A percentile compares a stretch with the other conserved stretches of the same genome.
Conservation (phyloP, 2,888 invertebrate genomes). For the Phalera bucephala region DNA sequence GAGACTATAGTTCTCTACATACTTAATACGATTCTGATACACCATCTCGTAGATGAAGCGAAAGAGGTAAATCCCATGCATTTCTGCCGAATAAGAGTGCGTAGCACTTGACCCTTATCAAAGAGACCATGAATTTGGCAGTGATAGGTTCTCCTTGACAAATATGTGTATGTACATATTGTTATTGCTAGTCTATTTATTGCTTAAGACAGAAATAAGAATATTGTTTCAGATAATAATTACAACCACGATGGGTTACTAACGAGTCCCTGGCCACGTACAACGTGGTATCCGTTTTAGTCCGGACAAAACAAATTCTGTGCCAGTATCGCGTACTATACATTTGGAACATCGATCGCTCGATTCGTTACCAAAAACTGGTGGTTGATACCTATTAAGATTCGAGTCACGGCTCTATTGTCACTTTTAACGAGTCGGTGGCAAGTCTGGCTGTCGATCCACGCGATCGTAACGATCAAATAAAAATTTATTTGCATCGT, state of each 20-base stretch:
- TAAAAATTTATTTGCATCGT: conserved; percentile 1
- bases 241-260: neutral
- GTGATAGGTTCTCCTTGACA: too few species aligned
- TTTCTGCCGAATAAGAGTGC: too few species aligned
- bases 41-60: too few species aligned
- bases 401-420: conserved; percentile 17
- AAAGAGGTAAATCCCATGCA: too few species aligned
- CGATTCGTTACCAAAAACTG: conserved; percentile 10
- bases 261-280: neutral
- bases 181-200: too few species aligned
- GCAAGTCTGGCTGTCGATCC: conserved; percentile 2
- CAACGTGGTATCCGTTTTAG: neutral
- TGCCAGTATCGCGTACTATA: neutral
- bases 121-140: too few species aligned
- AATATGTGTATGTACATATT: too few species aligned
- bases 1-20: too few species aligned
- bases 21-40: too few species aligned
- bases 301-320: neutral
- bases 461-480: neutral
- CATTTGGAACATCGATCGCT: conserved; percentile 10
- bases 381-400: conserved; percentile 7
- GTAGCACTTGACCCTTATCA: too few species aligned
- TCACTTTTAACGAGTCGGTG: conserved; percentile 18
- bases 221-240: neutral
- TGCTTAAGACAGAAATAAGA: too few species aligned